Percentiles rank a stretch among this genome's conserved stretches.
These are phyloP conservation scores for Sebastes matsubarae DNA, from an alignment of 2,797 vertebrate species.

Conservation along the genomic window DNA sequence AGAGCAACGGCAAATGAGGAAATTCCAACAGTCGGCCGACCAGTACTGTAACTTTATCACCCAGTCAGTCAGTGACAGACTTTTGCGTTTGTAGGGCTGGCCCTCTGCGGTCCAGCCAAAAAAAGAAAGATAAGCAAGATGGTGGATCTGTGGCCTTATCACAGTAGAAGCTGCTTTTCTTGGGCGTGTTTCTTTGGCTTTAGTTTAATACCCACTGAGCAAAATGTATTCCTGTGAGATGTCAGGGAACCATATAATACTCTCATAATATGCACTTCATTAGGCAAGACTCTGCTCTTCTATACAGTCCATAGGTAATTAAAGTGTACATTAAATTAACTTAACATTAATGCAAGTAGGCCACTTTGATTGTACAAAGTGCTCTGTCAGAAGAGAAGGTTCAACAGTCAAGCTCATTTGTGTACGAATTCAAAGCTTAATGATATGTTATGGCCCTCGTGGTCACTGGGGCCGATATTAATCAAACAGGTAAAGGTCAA, in stretches of 20 bases:
- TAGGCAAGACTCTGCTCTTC: neutral
- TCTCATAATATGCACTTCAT: neutral
- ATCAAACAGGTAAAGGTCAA: too few relatives aligned
- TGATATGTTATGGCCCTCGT: neutral
- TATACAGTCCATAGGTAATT: conserved; percentile 9
- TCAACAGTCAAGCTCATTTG: neutral
- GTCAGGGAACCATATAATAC: neutral
- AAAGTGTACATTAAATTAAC: conserved; percentile 11
- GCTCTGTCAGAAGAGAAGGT: neutral
- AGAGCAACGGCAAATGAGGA: too few relatives aligned
- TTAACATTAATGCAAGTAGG: neutral
- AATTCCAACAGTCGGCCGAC: too few relatives aligned
- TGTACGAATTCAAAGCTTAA: neutral
- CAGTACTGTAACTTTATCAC: too few relatives aligned
- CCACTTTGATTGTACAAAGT: neutral
- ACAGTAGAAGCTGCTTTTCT: neutral
- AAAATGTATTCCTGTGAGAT: neutral
- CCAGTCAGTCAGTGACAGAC: too few relatives aligned
- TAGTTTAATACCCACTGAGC: neutral
- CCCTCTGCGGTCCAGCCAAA: neutral
- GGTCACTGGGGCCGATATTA: too few relatives aligned
- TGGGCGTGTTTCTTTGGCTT: neutral
- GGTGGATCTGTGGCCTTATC: neutral
- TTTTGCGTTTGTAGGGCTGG: too few relatives aligned
- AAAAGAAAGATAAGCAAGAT: neutral